Percentiles rank a stretch among this genome's conserved stretches.
phyloP scores from a whole-genome alignment of 1,140 invertebrate genomes.

The Anagrus nilaparvatae region DNA sequence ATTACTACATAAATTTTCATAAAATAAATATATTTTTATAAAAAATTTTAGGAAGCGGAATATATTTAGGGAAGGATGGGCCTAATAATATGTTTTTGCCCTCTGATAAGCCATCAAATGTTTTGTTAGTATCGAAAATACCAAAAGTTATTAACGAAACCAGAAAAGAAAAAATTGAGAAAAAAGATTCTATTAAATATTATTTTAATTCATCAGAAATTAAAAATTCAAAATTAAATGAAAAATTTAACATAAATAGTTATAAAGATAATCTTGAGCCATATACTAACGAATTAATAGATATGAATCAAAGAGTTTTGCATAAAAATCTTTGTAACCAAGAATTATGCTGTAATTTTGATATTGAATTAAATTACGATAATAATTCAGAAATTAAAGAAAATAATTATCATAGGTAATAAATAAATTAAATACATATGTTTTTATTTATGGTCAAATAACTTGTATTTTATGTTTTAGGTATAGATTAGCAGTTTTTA shows the following conservation, averaged over 20 bases:
- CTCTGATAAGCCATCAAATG: constrained; percentile 14
- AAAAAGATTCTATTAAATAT: constrained; percentile 8
- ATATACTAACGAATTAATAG: constrained; percentile 22
- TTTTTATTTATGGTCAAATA: not conserved
- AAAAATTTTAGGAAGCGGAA: constrained; percentile 40
- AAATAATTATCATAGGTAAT: constrained; percentile 24
- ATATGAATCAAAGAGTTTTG: constrained; percentile 4
- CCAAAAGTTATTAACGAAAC: constrained; percentile 25
- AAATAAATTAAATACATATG: not conserved
- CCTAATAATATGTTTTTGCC: too few relatives aligned
- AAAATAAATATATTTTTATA: too few relatives aligned
- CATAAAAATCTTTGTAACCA: constrained; percentile 24
- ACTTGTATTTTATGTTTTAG: constrained; percentile 8
- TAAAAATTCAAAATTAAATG: constrained; percentile 10
- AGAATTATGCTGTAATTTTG: constrained; percentile 30
- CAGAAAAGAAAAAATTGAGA: constrained; percentile 7
- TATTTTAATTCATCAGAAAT: constrained; percentile 19
- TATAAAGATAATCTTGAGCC: constrained; percentile 17
- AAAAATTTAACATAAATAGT: not conserved
- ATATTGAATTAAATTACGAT: constrained; percentile 9
- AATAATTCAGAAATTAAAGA: constrained; percentile 2
- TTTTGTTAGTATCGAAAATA: constrained; percentile 28
- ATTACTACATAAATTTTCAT: too few relatives aligned
- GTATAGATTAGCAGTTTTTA: constrained; percentile 39
- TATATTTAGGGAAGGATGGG: constrained; percentile 37